phyloP scores from a whole-genome alignment of 2,888 invertebrate species.

The Scaeva pyrastri region DNA sequence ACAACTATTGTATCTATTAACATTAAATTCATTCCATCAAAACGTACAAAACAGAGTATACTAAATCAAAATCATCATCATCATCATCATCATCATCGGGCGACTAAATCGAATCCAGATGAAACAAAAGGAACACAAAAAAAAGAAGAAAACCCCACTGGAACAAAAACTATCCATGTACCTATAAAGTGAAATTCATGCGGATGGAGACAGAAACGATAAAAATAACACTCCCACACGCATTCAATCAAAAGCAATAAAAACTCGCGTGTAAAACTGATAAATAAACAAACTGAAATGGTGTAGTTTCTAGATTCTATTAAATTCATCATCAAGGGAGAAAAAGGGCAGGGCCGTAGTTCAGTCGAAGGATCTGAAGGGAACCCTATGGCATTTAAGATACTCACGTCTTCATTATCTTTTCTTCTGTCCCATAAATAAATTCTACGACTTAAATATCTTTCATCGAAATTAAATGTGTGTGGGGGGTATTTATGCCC shows the following conservation, averaged over 20 bases:
- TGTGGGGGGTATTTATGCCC: too few relatives aligned
- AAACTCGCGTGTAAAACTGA: slow-evolving; percentile 74
- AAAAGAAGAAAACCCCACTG: background rate
- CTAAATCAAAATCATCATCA: slow-evolving; percentile 23
- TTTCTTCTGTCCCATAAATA: too few relatives aligned
- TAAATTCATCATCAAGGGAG: background rate
- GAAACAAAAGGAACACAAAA: slow-evolving; percentile 27
- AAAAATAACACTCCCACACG: slow-evolving; percentile 73
- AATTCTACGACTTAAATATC: too few relatives aligned
- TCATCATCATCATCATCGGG: slow-evolving; percentile 11
- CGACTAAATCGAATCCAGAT: slow-evolving; percentile 69
- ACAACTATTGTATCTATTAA: slow-evolving; percentile 1
- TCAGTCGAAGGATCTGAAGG: background rate
- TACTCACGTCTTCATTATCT: too few relatives aligned
- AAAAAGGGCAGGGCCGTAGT: background rate
- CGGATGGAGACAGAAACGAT: slow-evolving; percentile 42
- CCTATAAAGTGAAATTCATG: slow-evolving; percentile 1
- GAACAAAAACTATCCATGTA: slow-evolving; percentile 32
- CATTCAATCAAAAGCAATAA: slow-evolving; percentile 75
- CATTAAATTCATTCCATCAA: slow-evolving; percentile 3
- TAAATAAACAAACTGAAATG: slow-evolving; percentile 63
- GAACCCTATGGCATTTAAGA: too few relatives aligned
- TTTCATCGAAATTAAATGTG: too few relatives aligned
- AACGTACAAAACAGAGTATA: slow-evolving; percentile 28
- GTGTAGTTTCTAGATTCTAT: slow-evolving; percentile 12